Conservation (phyloP, 2,888 invertebrate species). For the Macaria liturata region DNA sequence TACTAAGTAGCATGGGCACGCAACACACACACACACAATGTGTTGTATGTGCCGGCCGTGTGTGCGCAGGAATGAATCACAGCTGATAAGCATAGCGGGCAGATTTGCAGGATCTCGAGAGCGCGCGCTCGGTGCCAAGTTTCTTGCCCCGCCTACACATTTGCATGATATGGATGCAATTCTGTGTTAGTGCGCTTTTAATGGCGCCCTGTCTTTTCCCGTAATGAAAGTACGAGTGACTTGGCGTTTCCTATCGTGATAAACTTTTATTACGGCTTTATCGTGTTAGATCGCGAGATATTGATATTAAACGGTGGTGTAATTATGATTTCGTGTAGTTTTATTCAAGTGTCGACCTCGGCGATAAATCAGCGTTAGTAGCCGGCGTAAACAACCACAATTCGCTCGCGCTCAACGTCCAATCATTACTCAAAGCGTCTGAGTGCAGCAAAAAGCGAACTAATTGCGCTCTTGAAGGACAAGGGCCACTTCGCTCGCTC, state of each 20-base stretch:
- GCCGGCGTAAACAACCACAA: slow-evolving; percentile 70
- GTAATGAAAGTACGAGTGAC: slow-evolving; percentile 22
- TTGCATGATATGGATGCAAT: slow-evolving; percentile 62
- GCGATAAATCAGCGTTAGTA: slow-evolving; percentile 74
- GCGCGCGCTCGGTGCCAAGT: slow-evolving; percentile 69
- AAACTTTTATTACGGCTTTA: slow-evolving; percentile 32
- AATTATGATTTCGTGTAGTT: slow-evolving; percentile 54
- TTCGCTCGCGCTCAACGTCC: slow-evolving; percentile 55
- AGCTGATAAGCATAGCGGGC: slow-evolving; percentile 72
- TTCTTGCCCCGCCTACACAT: slow-evolving; percentile 71
- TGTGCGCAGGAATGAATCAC: slow-evolving; percentile 70
- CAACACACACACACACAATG: slow-evolving; percentile 38
- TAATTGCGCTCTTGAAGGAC: slow-evolving; percentile 80
- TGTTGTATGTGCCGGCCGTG: slow-evolving; percentile 47
- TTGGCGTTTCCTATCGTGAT: slow-evolving; percentile 24
- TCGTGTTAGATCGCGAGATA: slow-evolving; percentile 46
- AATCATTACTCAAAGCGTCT: slow-evolving; percentile 78
- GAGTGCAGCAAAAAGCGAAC: slow-evolving; percentile 76
- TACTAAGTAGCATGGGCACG: slow-evolving; percentile 60
- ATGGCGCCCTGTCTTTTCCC: slow-evolving; percentile 42
- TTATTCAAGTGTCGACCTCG: slow-evolving; percentile 46
- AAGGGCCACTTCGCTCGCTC: slow-evolving; percentile 67
- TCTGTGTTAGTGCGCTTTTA: slow-evolving; percentile 53
- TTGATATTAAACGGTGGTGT: slow-evolving; percentile 43
- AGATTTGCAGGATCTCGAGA: slow-evolving; percentile 72